Evolutionary conservation across 2,888 invertebrate genomes (phyloP).

Genomic region (Lasioglossum zephyrum): DNA sequence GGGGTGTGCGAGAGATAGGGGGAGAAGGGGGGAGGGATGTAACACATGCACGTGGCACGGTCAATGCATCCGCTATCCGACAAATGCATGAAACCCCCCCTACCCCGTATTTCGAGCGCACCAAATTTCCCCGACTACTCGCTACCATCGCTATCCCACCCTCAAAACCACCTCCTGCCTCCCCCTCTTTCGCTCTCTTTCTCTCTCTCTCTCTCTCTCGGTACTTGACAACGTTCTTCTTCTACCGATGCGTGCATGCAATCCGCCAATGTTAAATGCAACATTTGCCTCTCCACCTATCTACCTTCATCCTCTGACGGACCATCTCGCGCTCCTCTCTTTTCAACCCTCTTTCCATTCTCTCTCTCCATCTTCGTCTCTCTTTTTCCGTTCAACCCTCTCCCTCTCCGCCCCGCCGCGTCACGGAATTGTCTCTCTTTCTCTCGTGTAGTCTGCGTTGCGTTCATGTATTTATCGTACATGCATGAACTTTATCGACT

Average conservation of each 20-base stretch:
- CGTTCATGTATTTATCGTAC: conserved; percentile 75
- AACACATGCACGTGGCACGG: conserved; percentile 84
- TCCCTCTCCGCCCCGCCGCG: background rate
- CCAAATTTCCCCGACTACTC: conserved; percentile 62
- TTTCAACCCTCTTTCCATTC: background rate
- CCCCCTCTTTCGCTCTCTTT: conserved; percentile 6
- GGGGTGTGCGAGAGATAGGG: background rate
- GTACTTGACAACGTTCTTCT: conserved; percentile 34
- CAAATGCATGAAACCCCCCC: conserved; percentile 78
- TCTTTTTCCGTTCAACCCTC: background rate
- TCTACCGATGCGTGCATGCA: conserved; percentile 69
- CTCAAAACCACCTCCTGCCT: background rate
- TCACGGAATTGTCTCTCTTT: conserved; percentile 15
- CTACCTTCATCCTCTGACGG: conserved; percentile 53
- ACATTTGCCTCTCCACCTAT: conserved; percentile 74
- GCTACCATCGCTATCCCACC: conserved; percentile 14
- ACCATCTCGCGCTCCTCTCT: conserved; percentile 41
- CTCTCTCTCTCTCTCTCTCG: background rate
- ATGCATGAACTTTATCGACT: conserved; percentile 78
- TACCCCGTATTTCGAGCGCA: conserved; percentile 64
- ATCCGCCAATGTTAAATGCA: conserved; percentile 81
- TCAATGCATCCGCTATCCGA: conserved; percentile 80
- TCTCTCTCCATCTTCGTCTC: background rate
- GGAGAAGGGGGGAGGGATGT: conserved; percentile 71
- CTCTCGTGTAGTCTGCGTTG: conserved; percentile 49